Evolutionary conservation across 2,113 vertebrate species (phyloP), one percentile per base, ranked within the genome.

Genomic region (Siniperca knerii): DNA sequence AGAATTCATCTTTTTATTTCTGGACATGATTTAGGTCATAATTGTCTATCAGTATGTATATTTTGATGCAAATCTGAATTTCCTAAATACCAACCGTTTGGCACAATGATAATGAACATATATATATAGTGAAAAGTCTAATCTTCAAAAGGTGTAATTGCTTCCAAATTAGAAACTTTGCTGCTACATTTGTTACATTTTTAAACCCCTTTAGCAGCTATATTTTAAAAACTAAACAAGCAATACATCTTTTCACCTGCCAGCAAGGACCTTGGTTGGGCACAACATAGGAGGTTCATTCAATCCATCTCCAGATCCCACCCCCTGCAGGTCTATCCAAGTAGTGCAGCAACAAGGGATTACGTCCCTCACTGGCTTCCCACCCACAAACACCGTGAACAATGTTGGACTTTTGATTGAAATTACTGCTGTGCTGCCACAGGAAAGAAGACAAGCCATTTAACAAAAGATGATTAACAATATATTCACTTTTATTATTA

Each of bases 401-500:
- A 48, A 8, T 46, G 8, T 40, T 16, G n/a, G 16, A 48, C 23
- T 40, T 18, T n/a, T 29, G 37, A 83, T 4, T 69, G 33, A 33
- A 74, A 21, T 33, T 2, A 46, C 73, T 35, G 23, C 42, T 44
- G 6, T 12, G 23, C 55, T 29, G 52, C 33, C 23, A 18, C 7
- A 18, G 18, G 11, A 1, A 57, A 54, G 57, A 75, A 46, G 0
- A 33, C 29, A 81, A 83, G 13, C 13, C 58, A 80, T 33, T 48
- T 60, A 13, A 58, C 80, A 83, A 64, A 25, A 29, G 46, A 79
- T 8, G 2, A 10, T 82, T 79, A 93, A 72, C 83, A 94, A 94
- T 93, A 89, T 92, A 90, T 89, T 85, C 57, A 85, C 84, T 94
- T 94, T 94, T 94, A 94, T 93, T 94, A 94, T 79, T 92, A 93